phyloP scores from a whole-genome alignment of 2,113 vertebrate genomes.

The Mandrillus leucophaeus region DNA sequence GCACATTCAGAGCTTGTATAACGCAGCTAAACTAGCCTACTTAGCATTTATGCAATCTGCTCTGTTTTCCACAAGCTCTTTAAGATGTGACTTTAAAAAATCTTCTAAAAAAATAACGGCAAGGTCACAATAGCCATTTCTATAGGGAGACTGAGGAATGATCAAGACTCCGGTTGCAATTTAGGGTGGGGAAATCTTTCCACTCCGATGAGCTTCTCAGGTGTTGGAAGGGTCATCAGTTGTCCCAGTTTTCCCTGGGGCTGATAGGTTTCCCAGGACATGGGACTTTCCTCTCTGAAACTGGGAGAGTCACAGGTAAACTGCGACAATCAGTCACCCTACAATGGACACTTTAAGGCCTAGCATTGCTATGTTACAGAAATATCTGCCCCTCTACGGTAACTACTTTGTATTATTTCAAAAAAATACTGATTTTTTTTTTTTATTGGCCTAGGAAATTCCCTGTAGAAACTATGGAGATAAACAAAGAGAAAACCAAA shows the following conservation, averaged over 20 bases:
- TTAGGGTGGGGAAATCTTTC: not conserved
- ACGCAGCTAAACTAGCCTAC: not conserved
- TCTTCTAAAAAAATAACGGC: not conserved
- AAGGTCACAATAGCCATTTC: conserved; percentile 9
- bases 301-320: not conserved
- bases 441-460: conserved; percentile 16
- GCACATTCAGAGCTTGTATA: not conserved
- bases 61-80: conserved; percentile 41
- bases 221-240: not conserved
- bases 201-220: not conserved
- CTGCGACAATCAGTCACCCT: not conserved
- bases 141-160: not conserved
- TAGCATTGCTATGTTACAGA: not conserved
- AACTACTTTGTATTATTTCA: not conserved
- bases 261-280: not conserved
- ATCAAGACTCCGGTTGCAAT: not conserved
- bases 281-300: not conserved
- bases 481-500: conserved; percentile 7
- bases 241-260: not conserved
- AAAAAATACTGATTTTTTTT: not conserved
- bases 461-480: not conserved
- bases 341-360: not conserved
- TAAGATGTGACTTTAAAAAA: not conserved
- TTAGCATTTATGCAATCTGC: not conserved
- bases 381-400: not conserved